Evolutionary conservation across 2,797 vertebrate genomes (phyloP).

Genomic region (Sebastes steindachneri): DNA sequence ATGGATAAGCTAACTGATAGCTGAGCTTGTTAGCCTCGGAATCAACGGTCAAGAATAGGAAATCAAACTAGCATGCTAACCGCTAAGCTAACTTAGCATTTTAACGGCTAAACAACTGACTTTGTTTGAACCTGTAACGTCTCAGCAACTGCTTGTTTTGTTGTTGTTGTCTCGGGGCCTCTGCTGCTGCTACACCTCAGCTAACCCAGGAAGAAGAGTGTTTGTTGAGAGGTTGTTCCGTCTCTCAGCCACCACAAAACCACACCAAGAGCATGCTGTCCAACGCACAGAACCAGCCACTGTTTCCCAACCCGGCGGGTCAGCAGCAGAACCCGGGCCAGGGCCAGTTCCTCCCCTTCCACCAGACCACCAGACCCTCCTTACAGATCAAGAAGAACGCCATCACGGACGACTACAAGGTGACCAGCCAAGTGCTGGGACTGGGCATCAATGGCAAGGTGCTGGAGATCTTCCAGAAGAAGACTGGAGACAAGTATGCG

Average conservation of each 20-base stretch:
- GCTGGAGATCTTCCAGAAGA: slow-evolving; percentile 93
- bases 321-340: slow-evolving; percentile 67
- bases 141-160: not conserved
- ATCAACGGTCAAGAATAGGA: slow-evolving; percentile 69
- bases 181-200: not conserved
- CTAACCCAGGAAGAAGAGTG: slow-evolving; percentile 56
- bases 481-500: slow-evolving; percentile 91
- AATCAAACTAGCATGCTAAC: slow-evolving; percentile 71
- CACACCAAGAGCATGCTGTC: slow-evolving; percentile 82
- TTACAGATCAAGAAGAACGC: slow-evolving; percentile 93
- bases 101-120: slow-evolving; percentile 36
- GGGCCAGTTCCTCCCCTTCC: slow-evolving; percentile 82
- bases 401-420: slow-evolving; percentile 97
- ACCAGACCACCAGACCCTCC: slow-evolving; percentile 76
- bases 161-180: slow-evolving; percentile 14
- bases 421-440: slow-evolving; percentile 94
- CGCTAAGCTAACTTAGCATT: slow-evolving; percentile 53
- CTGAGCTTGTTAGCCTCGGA: slow-evolving; percentile 74
- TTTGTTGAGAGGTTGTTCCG: slow-evolving; percentile 36
- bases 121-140: slow-evolving; percentile 47
- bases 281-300: slow-evolving; percentile 86
- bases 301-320: slow-evolving; percentile 82
- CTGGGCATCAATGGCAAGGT: slow-evolving; percentile 97
- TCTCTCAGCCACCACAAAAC: slow-evolving; percentile 8
- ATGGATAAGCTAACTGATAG: slow-evolving; percentile 84